A percentile compares a stretch with the other conserved stretches of the same genome.
phyloP scores from a whole-genome alignment of 2,113 vertebrate genomes.

The Calyptommatus sinebrachiatus region DNA sequence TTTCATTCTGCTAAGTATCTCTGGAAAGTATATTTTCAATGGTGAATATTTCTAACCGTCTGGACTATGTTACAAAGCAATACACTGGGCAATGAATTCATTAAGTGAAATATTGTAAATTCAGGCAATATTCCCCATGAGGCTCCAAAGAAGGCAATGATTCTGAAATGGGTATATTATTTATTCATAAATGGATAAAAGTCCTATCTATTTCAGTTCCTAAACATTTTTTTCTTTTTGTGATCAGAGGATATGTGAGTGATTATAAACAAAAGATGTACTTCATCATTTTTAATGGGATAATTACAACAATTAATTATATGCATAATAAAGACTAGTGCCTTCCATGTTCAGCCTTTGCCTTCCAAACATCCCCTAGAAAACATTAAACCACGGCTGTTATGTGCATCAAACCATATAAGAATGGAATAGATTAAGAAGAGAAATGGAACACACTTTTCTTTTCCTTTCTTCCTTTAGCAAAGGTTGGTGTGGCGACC shows the following conservation, averaged over 20 bases:
- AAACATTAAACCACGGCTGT: neutral
- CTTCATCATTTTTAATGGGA: neutral
- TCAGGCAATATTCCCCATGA: neutral
- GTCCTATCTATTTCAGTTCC: neutral
- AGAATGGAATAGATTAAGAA: too few relatives aligned
- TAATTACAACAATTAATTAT: neutral
- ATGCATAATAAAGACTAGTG: neutral
- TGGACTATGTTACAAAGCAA: neutral
- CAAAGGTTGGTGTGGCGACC: too few relatives aligned
- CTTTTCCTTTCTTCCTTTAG: too few relatives aligned
- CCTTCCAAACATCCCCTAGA: neutral
- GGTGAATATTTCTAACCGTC: too few relatives aligned
- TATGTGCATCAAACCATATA: too few relatives aligned
- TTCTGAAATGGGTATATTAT: constrained; percentile 1
- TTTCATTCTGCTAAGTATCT: neutral
- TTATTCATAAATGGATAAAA: constrained; percentile 8
- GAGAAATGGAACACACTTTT: too few relatives aligned
- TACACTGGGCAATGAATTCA: neutral
- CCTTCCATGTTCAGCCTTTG: neutral
- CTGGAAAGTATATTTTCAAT: neutral
- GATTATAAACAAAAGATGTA: neutral
- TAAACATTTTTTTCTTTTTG: neutral
- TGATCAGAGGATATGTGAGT: neutral
- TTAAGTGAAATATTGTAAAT: neutral
- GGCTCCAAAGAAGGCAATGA: neutral